These are phyloP conservation scores for Chrysochloris asiatica DNA, from an alignment of 2,113 vertebrate genomes.

Conservation along the genomic window DNA sequence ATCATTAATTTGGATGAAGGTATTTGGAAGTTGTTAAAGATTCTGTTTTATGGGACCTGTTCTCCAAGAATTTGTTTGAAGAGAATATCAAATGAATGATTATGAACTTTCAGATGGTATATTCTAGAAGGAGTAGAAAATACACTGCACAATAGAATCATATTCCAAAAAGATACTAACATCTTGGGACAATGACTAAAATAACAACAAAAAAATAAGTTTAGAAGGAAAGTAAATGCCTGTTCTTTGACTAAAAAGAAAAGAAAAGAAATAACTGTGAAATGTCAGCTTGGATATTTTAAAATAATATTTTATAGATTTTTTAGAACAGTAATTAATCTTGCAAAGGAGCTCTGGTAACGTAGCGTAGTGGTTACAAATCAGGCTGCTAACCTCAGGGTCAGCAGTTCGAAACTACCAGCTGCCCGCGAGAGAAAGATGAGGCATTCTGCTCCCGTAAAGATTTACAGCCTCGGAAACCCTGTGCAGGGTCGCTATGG, in stretches of 20 bases:
- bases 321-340: conserved; percentile 45
- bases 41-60: background rate
- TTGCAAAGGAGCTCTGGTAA: no score
- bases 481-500: no score
- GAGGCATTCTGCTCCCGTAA: no score
- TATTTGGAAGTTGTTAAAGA: background rate
- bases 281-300: background rate
- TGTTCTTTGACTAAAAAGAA: background rate
- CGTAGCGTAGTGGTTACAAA: no score
- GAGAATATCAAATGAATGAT: background rate
- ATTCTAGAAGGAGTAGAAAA: background rate
- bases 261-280: background rate
- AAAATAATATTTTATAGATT: conserved; percentile 51
- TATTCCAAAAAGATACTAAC: background rate
- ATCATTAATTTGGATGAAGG: background rate
- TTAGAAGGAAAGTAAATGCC: background rate
- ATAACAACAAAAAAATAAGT: conserved; percentile 34
- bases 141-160: background rate
- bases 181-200: background rate
- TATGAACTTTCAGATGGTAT: background rate
- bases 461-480: no score
- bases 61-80: background rate
- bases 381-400: no score
- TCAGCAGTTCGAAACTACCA: no score
- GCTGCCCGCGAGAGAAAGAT: no score